These are phyloP conservation scores for Palaemon carinicauda DNA, from an alignment of 1,140 invertebrate species.

Conservation along the genomic window DNA sequence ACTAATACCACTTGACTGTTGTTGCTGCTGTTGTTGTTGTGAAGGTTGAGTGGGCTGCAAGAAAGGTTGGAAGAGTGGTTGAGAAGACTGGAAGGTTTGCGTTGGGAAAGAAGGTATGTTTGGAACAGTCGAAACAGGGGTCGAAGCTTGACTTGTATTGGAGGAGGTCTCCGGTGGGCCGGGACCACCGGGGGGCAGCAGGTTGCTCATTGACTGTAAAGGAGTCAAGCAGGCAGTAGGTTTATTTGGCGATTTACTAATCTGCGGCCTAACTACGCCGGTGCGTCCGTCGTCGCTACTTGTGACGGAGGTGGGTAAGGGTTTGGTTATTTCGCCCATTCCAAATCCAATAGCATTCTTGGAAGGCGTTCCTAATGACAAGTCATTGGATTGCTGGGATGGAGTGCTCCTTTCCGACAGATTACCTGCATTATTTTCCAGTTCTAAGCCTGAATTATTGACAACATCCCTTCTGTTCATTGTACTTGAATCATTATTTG, in stretches of 20 bases:
- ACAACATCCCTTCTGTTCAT: too few species aligned
- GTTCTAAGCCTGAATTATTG: too few species aligned
- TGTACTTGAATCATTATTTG: too few species aligned
- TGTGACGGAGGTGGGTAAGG: neutral
- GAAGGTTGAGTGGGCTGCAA: neutral
- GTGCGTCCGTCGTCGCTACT: slow-evolving; percentile 2
- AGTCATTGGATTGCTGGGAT: neutral
- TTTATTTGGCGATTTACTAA: slow-evolving; percentile 1
- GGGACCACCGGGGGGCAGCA: slow-evolving; percentile 5
- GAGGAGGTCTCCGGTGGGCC: neutral
- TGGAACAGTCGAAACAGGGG: neutral
- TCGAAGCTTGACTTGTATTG: neutral
- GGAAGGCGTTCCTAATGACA: slow-evolving; percentile 21
- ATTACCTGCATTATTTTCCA: neutral
- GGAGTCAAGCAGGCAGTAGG: slow-evolving; percentile 33
- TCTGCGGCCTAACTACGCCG: slow-evolving; percentile 33
- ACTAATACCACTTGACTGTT: neutral
- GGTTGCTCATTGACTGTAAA: slow-evolving; percentile 34
- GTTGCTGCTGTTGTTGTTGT: neutral
- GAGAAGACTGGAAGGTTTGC: slow-evolving; percentile 3
- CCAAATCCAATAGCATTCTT: slow-evolving; percentile 26
- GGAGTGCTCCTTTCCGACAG: neutral
- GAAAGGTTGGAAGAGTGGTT: slow-evolving; percentile 38
- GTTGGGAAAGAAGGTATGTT: neutral
- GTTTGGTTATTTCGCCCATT: slow-evolving; percentile 18